Conservation (phyloP, 2,113 vertebrate genomes). For the Varanus salvator region DNA sequence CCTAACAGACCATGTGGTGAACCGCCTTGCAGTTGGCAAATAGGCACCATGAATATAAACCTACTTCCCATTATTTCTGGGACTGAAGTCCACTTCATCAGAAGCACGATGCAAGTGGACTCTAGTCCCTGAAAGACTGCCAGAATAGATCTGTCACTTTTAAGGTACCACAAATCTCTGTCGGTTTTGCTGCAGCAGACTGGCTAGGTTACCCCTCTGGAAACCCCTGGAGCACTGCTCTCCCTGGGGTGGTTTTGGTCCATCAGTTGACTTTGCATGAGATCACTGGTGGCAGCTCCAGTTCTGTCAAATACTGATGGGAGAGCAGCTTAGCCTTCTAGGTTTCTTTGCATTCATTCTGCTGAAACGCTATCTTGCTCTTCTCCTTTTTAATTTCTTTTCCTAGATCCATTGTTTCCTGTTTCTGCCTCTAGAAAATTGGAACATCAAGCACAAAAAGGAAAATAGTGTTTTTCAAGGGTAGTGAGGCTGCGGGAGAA, state of each 20-base stretch:
- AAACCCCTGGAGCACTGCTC: too few species aligned
- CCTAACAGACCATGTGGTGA: too few species aligned
- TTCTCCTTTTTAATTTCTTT: neutral
- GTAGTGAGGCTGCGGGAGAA: neutral
- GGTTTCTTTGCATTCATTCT: constrained; percentile 12
- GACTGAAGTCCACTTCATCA: neutral
- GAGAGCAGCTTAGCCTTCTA: neutral
- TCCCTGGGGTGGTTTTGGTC: too few species aligned
- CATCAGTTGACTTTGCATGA: too few species aligned
- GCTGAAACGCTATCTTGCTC: neutral
- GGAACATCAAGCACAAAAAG: neutral
- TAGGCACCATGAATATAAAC: too few species aligned
- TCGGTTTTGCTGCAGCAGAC: too few species aligned
- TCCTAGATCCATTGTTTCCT: neutral
- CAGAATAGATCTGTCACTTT: neutral
- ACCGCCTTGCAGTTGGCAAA: too few species aligned
- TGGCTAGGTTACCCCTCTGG: too few species aligned
- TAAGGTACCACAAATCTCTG: neutral
- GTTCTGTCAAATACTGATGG: neutral
- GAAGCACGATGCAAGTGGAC: neutral
- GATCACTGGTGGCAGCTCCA: neutral
- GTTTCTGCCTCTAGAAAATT: neutral
- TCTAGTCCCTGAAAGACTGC: neutral
- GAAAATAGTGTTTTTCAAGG: neutral
- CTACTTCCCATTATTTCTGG: neutral